These are phyloP conservation scores for Philantomba maxwellii DNA, from an alignment of 2,113 vertebrate genomes.

Conservation along the genomic window DNA sequence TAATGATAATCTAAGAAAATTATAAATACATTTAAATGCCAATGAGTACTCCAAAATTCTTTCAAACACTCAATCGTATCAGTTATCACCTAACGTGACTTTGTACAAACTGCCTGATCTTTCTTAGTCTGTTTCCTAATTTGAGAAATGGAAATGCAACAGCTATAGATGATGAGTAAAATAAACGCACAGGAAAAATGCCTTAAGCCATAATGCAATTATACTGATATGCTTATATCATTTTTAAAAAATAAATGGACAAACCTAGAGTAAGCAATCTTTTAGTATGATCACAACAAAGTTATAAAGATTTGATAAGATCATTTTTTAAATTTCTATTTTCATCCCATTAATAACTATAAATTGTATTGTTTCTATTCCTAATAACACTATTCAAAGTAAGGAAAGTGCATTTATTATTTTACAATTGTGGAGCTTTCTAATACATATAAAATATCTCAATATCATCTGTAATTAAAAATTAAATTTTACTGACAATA, in stretches of 20 bases:
- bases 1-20: slow-evolving; percentile 7
- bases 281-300: slow-evolving; percentile 18
- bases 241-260: background rate
- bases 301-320: background rate
- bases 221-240: background rate
- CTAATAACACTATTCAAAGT: background rate
- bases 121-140: background rate
- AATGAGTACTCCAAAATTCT: background rate
- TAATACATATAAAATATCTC: background rate
- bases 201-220: background rate
- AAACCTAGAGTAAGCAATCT: background rate
- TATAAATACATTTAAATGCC: background rate
- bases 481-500: background rate
- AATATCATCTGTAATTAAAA: slow-evolving; percentile 3
- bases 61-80: background rate
- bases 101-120: background rate
- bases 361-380: background rate
- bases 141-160: background rate
- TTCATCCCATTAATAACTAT: background rate
- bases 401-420: background rate
- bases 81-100: background rate
- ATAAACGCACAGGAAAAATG: background rate
- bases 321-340: background rate
- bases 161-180: background rate
- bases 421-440: background rate